Evolutionary conservation across 1,140 invertebrate genomes (phyloP), one percentile per base, ranked within the genome.

Genomic region (Anadara kagoshimensis): DNA sequence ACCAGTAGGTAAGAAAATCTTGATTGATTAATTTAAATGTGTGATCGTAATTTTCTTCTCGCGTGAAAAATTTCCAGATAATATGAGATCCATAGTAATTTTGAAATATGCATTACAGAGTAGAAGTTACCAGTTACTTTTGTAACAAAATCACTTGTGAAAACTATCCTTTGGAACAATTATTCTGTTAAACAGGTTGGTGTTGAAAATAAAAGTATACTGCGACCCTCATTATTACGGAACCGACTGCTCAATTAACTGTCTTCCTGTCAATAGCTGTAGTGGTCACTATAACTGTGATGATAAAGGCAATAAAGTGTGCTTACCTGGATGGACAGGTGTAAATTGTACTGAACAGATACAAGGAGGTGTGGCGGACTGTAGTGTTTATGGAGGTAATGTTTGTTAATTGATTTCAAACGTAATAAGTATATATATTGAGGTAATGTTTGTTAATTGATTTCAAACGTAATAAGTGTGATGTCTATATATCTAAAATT

Each of bases 201-300:
- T 36, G 5, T n/a, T 81, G 12, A 49, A 36, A 0, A 51, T 81
- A 16, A 44, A 51, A 5, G 76, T 78, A 12, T 72, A 66, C 29
- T 98, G 97, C 89, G 92, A 95, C 73, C 91, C 93, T 0, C 92
- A 96, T 85, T 98, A 97, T 89, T 98, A 97, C 88, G 96, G 96
- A 8, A 91, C 93, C 56, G 94, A 94, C 53, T 98, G 97, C 89
- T 93, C 94, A 74, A 94, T 94, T 66, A 90, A 96, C 56, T 98
- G 97, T 90, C 91, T 94, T 63, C 94, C 95, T 0, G 91, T 96
- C 20, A 93, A 97, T 85, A 96, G 97, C 90, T 93, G 91, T 78
- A 96, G 96, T 85, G 97, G 97, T 0, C 97, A 98, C 89, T 98
- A 95, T 91, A 94, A 92, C 76, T 98, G 97, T 90, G 71, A 81